Percentiles rank a stretch among this genome's conserved stretches.
Conservation (phyloP, 2,888 invertebrate genomes). For the Synergus japonicus region DNA sequence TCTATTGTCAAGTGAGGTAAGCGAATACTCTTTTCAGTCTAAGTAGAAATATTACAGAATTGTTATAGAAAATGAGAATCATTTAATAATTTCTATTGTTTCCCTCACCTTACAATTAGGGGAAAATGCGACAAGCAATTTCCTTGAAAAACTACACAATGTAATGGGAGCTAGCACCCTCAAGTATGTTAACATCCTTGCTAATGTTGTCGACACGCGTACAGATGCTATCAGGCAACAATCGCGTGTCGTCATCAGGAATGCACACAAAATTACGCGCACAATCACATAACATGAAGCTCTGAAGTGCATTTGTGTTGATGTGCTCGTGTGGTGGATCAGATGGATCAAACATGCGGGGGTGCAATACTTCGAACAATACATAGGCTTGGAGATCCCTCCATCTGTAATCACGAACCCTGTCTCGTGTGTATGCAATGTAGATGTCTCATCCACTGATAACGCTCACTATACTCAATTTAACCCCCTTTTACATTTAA, state of each 20-base stretch:
- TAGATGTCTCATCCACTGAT: conserved; percentile 35
- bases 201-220: conserved; percentile 23
- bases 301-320: conserved; percentile 3
- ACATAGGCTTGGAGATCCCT: conserved; percentile 32
- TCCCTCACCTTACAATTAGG: background rate
- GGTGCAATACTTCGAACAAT: conserved; percentile 24
- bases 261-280: conserved; percentile 29
- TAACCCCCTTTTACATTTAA: conserved; percentile 11
- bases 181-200: conserved; percentile 29
- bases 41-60: too few species aligned
- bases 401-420: conserved; percentile 34
- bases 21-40: too few species aligned
- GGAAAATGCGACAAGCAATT: background rate
- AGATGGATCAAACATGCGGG: conserved; percentile 38
- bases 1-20: too few species aligned
- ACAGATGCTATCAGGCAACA: conserved; percentile 15
- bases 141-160: background rate
- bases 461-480: conserved; percentile 19
- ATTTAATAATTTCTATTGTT: too few species aligned
- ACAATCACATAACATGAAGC: conserved; percentile 28
- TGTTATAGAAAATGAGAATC: too few species aligned
- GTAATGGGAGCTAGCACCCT: background rate
- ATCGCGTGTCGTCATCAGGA: conserved; percentile 26
- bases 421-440: conserved; percentile 32
- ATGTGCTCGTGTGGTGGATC: conserved; percentile 29